These are phyloP conservation scores for Cerastis rubricosa DNA, from an alignment of 2,888 invertebrate species.

Conservation along the genomic window DNA sequence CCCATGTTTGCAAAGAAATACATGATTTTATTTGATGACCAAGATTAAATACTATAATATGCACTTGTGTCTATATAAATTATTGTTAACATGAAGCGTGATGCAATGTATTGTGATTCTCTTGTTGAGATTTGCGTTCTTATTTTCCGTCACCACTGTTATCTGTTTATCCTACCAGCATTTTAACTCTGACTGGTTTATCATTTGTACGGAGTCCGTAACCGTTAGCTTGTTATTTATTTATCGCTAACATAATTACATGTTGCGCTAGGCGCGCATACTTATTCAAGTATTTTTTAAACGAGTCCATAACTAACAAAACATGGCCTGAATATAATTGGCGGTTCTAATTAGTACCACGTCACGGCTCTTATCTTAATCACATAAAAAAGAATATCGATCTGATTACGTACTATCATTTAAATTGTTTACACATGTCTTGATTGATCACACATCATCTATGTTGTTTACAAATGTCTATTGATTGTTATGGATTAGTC, in stretches of 20 bases:
- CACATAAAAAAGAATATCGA: not conserved
- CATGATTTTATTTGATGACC: too few species aligned
- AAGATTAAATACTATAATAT: not conserved
- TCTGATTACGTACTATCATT: not conserved
- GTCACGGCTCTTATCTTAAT: not conserved
- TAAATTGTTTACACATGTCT: constrained; percentile 16
- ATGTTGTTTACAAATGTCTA: constrained; percentile 14
- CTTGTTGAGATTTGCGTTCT: constrained; percentile 3
- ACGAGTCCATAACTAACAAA: not conserved
- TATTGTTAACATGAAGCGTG: constrained; percentile 14
- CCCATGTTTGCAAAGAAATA: too few species aligned
- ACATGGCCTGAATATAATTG: not conserved
- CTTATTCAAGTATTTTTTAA: not conserved
- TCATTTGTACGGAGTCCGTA: constrained; percentile 1
- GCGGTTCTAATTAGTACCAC: not conserved
- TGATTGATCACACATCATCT: constrained; percentile 6
- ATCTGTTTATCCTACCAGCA: constrained; percentile 19
- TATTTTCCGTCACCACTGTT: constrained; percentile 6
- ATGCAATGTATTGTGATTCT: constrained; percentile 24
- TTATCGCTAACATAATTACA: constrained; percentile 6
- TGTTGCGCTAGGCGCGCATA: not conserved
- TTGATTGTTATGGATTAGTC: constrained; percentile 20
- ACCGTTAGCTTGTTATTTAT: constrained; percentile 2
- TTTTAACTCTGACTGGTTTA: not conserved
- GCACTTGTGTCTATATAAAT: constrained; percentile 1